Base-by-base conservation (phyloP, 92 coral and sea anemone species). In the Parazoanthus darwini region DNA sequence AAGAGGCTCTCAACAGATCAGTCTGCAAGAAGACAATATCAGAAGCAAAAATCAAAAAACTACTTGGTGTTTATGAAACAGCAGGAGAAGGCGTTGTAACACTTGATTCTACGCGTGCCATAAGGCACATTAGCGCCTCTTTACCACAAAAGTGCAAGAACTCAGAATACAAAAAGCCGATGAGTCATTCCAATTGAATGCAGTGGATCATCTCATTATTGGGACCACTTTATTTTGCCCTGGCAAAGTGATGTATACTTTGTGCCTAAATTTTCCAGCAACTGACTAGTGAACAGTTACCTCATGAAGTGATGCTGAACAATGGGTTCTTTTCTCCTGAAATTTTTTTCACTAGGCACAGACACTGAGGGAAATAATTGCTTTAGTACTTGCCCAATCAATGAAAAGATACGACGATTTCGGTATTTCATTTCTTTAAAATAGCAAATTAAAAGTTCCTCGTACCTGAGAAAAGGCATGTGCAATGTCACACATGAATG, bases 1-100 rank as follows among this genome's bases (percentile, higher is more conserved):
- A 44, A 46, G 82, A 78, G 37, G 82, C 63, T 44, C 82, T 78
- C 82, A 78, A 78, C 65, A 78, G 82, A 78, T 23, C 82, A 44
- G 65, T 78, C 37, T 78, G 82, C 82, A 78, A 78, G 82, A 78
- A 78, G 82, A 78, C 48, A 78, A 3, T 78, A 8, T 66, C 63
- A 48, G 82, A 78, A 44, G 66, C 82, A 78, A 66, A 78, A 44
- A 78, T 78, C 35, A 77, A 77, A 77, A 46, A 35, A 25, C 81
- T 77, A 77, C 81, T 77, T 77, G 81, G 81, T 18, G 81, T 77
- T 37, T 77, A 77, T 77, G 81, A 77, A 77, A 77, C 43, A 43
- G 58, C 81, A 77, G 81, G 81, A 43, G 36, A 77, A 77, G 81
- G 81, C 59, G 10, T 77, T 25, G 81, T 77, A 22, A 77, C 81